These are phyloP conservation scores for Actenoides hombroni DNA, from an alignment of 2,113 vertebrate genomes.

Conservation along the genomic window DNA sequence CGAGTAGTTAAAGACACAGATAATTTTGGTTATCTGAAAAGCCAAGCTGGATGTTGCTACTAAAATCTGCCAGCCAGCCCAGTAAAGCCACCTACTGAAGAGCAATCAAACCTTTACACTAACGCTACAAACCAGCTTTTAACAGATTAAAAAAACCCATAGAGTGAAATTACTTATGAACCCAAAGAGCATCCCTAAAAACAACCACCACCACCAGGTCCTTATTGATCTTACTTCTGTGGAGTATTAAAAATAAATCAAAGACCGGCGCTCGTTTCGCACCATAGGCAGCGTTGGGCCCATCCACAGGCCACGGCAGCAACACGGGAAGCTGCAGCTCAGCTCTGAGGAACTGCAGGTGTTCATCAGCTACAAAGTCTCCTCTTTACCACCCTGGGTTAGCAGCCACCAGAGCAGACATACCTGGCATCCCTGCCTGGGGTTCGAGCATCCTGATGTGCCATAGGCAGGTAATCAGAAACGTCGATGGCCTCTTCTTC, in stretches of 20 bases:
- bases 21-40: background rate
- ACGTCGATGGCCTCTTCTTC: slow-evolving; percentile 58
- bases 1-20: background rate
- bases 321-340: background rate
- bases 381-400: background rate
- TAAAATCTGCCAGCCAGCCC: background rate
- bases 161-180: background rate
- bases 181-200: background rate
- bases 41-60: background rate
- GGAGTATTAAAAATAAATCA: background rate
- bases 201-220: background rate
- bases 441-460: slow-evolving; percentile 60
- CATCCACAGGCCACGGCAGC: background rate
- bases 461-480: slow-evolving; percentile 53
- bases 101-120: background rate
- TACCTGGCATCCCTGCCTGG: slow-evolving; percentile 72
- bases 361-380: background rate
- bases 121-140: background rate
- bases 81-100: background rate
- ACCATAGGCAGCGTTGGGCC: too few relatives aligned
- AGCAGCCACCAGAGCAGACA: background rate
- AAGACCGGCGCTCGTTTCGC: background rate
- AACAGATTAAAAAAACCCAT: background rate
- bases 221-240: background rate
- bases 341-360: background rate